Base-by-base conservation (phyloP, 2,888 invertebrate species). In the Metopia argyrocephala region DNA sequence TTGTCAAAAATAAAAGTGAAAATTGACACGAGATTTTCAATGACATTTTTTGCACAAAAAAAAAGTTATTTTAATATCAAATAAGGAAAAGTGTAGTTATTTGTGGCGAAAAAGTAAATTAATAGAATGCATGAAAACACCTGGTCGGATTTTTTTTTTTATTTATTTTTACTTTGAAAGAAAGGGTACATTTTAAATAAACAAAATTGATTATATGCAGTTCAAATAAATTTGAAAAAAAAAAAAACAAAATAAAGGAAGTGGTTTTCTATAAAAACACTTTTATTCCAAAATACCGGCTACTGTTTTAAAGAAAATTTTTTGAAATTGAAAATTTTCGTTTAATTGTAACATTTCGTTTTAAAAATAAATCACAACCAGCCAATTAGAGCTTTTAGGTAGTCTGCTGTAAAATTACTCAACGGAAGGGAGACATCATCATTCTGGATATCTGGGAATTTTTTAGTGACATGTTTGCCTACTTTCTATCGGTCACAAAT, bases 11-110 rank as follows among this genome's bases (percentile, higher is more conserved):
- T 81, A 78, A 82, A 79, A 79, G 79, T 79, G 83, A 82, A 83
- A 82, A 83, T 82, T 79, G 82, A 83, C 82, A 83, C 83, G 79
- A 79, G 79, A 76, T 75, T 81, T 81, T 56, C 79, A 65, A 65
- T 73, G 65, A 62, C 73, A 83, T 76, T 82, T 79, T 69, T 78
- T 62, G 76, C 79, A 79, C 79, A 78, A 76, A 59, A 38, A 38
- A 38, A 38, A 38, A 38, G 12, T 9, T 9, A 31, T 2, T 12
- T 9, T 9, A 38, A 38, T 38, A 38, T 38, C 9, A 38, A 38
- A 38, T 38, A 15, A 57, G 21, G 61, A 78, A 52, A 38, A 68
- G 73, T 27, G 38, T 69, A 62, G 62, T 76, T 73, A 73, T 81
- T 71, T 73, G 78, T 28, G 45, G 75, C 75, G 75, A 69, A 69